Evolutionary conservation across 2,797 vertebrate species (phyloP).

Genomic region (Anabacerthia variegaticeps): DNA sequence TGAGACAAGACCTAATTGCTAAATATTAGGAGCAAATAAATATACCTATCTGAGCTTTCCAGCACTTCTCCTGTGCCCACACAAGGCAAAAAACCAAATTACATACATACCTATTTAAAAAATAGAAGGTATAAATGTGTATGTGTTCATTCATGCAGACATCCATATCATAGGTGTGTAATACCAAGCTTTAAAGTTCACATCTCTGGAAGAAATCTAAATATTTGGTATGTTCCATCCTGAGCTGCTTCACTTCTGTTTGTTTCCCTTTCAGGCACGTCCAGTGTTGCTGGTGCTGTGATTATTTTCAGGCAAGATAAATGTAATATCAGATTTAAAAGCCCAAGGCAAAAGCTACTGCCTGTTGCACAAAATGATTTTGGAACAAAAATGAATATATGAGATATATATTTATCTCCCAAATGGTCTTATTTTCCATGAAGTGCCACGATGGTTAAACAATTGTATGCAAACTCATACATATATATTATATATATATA

Average conservation of each 20-base stretch:
- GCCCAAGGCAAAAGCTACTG: background rate
- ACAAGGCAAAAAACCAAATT: background rate
- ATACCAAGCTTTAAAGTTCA: background rate
- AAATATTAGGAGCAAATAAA: background rate
- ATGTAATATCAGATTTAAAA: background rate
- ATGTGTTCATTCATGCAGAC: background rate
- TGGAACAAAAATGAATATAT: background rate
- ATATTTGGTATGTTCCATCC: background rate
- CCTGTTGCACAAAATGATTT: background rate
- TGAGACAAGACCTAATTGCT: background rate
- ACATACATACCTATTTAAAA: background rate
- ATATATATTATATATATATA: no score
- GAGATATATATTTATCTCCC: background rate
- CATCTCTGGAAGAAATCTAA: background rate
- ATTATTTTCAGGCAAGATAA: constrained; percentile 12
- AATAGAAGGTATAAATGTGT: background rate
- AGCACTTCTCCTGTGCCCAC: background rate
- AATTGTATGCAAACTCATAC: background rate
- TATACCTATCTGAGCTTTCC: background rate
- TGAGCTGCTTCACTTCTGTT: background rate
- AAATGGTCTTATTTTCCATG: background rate
- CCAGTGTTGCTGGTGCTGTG: background rate
- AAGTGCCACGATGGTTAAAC: background rate
- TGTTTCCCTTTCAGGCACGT: background rate
- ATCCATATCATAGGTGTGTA: background rate